Percentiles rank a stretch among this genome's conserved stretches.
Conservation (phyloP, 1,140 invertebrate species). For the Lordiphosa collinella region DNA sequence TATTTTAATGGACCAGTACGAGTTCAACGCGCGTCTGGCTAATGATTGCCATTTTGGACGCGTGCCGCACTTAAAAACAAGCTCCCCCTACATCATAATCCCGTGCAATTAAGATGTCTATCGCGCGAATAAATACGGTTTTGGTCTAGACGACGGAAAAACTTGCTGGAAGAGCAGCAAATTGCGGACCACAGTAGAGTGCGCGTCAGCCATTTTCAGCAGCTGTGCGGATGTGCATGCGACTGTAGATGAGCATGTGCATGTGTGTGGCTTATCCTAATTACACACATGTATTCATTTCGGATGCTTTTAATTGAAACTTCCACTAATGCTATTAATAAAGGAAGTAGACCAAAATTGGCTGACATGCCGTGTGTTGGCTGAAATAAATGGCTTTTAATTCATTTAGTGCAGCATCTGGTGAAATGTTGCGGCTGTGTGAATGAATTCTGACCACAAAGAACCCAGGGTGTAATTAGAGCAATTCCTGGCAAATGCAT, state of each 20-base stretch:
- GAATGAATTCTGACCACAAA: conserved; percentile 27
- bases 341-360: conserved; percentile 11
- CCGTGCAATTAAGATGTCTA: conserved; percentile 64
- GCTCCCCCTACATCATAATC: conserved; percentile 51
- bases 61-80: conserved; percentile 11
- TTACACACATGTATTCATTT: conserved; percentile 35
- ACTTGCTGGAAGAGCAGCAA: conserved; percentile 26
- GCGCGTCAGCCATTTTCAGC: background rate
- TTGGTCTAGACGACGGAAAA: conserved; percentile 52
- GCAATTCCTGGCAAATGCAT: conserved; percentile 20
- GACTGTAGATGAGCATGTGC: conserved; percentile 5
- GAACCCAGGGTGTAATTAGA: conserved; percentile 13
- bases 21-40: conserved; percentile 12
- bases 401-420: conserved; percentile 58
- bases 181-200: conserved; percentile 10
- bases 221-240: background rate
- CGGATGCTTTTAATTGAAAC: conserved; percentile 46
- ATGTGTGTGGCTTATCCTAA: conserved; percentile 38
- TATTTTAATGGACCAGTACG: background rate
- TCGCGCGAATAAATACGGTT: conserved; percentile 40
- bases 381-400: conserved; percentile 46
- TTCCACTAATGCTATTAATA: conserved; percentile 42
- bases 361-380: conserved; percentile 10
- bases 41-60: conserved; percentile 38
- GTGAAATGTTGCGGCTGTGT: conserved; percentile 20